A percentile compares a stretch with the other conserved stretches of the same genome.
These are phyloP conservation scores for Mugil cephalus DNA, from an alignment of 2,113 vertebrate genomes.

Conservation along the genomic window DNA sequence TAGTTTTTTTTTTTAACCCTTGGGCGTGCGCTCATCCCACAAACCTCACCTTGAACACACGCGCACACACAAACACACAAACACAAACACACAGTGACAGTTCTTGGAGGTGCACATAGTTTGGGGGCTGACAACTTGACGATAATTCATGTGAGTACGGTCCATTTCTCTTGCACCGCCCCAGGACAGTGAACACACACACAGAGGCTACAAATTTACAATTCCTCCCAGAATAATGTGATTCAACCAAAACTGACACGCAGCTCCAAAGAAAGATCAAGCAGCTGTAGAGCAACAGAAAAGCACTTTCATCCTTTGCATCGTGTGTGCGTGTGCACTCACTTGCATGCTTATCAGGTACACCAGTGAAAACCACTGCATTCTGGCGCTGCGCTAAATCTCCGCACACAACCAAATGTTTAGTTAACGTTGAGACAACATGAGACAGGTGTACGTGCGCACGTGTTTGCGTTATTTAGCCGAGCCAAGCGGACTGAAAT, in stretches of 20 bases:
- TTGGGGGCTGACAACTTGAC: slow-evolving; percentile 33
- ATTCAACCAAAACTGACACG: slow-evolving; percentile 43
- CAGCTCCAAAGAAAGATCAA: neutral
- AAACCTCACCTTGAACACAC: neutral
- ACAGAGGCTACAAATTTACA: slow-evolving; percentile 4
- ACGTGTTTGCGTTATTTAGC: too few species aligned
- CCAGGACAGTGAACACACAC: slow-evolving; percentile 25
- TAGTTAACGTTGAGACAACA: too few species aligned
- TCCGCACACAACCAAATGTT: too few species aligned
- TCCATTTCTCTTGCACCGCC: slow-evolving; percentile 33
- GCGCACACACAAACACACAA: neutral
- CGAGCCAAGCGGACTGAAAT: too few species aligned
- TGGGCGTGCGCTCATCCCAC: slow-evolving; percentile 1
- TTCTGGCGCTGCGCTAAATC: too few species aligned
- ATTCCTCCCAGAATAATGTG: slow-evolving; percentile 22
- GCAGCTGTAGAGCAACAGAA: neutral
- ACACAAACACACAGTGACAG: neutral
- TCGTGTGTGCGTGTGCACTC: neutral
- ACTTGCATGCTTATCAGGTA: too few species aligned
- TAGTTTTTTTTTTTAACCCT: neutral
- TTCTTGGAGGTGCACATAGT: slow-evolving; percentile 28
- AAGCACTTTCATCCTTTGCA: neutral
- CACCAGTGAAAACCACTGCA: too few species aligned
- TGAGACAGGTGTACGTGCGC: too few species aligned
- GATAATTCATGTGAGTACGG: slow-evolving; percentile 27